Conservation (phyloP, 1,140 invertebrate genomes). For the Halesus radiatus region DNA sequence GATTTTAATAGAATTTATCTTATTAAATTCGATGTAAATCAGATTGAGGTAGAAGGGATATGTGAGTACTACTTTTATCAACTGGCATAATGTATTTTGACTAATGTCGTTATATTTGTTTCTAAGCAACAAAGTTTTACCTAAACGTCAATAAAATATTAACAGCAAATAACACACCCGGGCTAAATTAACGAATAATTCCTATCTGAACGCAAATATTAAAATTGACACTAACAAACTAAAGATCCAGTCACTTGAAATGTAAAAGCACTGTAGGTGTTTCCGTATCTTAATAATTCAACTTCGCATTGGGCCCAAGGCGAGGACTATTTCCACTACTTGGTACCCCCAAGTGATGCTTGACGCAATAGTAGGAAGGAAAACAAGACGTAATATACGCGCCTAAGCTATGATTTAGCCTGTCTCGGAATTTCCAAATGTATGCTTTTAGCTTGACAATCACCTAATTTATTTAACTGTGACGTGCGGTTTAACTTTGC, state of each 20-base stretch:
- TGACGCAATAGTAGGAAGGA: conserved; percentile 1
- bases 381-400: background rate
- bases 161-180: too few species aligned
- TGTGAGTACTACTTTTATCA: too few species aligned
- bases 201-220: background rate
- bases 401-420: conserved; percentile 13
- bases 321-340: background rate
- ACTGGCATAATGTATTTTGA: too few species aligned
- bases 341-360: conserved; percentile 3
- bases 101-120: too few species aligned
- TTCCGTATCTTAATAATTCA: background rate
- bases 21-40: too few species aligned
- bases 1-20: too few species aligned
- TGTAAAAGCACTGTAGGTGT: background rate
- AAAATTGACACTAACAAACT: background rate
- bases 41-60: too few species aligned
- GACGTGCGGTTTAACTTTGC: conserved; percentile 29
- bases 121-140: too few species aligned
- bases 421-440: conserved; percentile 21
- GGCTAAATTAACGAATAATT: too few species aligned
- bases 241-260: background rate
- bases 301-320: background rate
- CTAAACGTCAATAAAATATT: too few species aligned
- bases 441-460: conserved; percentile 28
- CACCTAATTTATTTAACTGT: conserved; percentile 26